phyloP scores from a whole-genome alignment of 2,113 vertebrate genomes.

The Crocuta crocuta region DNA sequence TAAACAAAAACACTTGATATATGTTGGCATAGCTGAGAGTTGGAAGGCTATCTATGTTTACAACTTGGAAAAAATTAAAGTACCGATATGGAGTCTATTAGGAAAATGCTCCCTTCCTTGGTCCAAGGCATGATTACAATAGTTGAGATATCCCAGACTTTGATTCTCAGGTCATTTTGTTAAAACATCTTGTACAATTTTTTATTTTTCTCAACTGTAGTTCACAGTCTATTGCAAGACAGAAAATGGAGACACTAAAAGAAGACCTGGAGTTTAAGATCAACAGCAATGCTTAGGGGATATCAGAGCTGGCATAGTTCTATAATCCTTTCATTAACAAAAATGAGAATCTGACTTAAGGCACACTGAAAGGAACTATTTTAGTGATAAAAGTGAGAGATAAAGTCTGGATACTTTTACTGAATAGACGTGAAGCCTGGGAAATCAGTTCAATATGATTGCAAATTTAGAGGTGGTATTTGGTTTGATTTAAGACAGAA shows the following conservation, averaged over 20 bases:
- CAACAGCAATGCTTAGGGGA: neutral
- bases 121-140: neutral
- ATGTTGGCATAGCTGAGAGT: neutral
- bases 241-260: neutral
- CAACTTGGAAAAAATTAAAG: neutral
- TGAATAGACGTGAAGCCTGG: neutral
- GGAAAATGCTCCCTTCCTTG: neutral
- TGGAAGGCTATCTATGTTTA: neutral
- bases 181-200: neutral
- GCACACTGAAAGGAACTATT: neutral
- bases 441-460: constrained; percentile 59
- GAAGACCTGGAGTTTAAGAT: neutral
- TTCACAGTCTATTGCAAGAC: neutral
- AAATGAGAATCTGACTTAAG: neutral
- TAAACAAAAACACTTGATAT: neutral
- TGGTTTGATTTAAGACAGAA: neutral
- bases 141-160: neutral
- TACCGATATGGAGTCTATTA: neutral
- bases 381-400: neutral
- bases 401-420: neutral
- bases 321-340: constrained; percentile 45
- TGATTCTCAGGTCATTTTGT: neutral
- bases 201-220: neutral
- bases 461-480: neutral
- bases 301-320: neutral